Evolutionary conservation across 2,888 invertebrate genomes (phyloP).

Genomic region (Noctuana brunneofusca): DNA sequence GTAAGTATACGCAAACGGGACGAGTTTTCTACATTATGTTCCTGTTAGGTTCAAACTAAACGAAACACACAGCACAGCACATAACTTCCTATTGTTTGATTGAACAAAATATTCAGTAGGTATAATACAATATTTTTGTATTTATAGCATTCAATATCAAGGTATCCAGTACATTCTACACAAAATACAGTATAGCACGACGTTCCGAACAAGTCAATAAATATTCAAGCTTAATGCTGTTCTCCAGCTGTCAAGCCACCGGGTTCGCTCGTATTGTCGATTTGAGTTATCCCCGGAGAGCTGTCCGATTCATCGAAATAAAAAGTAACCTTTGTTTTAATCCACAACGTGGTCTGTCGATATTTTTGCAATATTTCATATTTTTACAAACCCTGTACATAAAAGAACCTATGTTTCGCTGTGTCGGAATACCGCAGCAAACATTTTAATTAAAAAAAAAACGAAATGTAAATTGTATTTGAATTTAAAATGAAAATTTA

Average conservation of each 20-base stretch:
- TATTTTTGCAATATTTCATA: slow-evolving; percentile 2
- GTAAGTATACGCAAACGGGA: background rate
- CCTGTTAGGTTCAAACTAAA: too few species aligned
- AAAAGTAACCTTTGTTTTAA: slow-evolving; percentile 15
- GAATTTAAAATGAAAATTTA: background rate
- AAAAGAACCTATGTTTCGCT: slow-evolving; percentile 2
- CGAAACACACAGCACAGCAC: too few species aligned
- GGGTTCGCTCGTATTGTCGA: background rate
- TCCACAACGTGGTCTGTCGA: background rate
- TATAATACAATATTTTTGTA: too few species aligned
- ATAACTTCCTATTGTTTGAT: too few species aligned
- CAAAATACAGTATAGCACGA: too few species aligned
- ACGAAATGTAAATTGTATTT: background rate
- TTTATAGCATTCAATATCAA: too few species aligned
- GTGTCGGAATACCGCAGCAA: background rate
- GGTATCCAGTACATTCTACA: too few species aligned
- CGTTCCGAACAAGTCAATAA: background rate
- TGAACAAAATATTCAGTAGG: too few species aligned
- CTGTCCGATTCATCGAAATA: slow-evolving; percentile 12
- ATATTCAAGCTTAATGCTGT: background rate
- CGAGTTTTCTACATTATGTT: too few species aligned
- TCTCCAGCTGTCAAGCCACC: background rate
- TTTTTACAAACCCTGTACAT: slow-evolving; percentile 1
- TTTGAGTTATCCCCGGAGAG: slow-evolving; percentile 3
- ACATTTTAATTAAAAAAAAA: background rate